Percentiles rank a stretch among this genome's conserved stretches.
phyloP scores from a whole-genome alignment of 2,797 vertebrate genomes.

The Helarctos malayanus region DNA sequence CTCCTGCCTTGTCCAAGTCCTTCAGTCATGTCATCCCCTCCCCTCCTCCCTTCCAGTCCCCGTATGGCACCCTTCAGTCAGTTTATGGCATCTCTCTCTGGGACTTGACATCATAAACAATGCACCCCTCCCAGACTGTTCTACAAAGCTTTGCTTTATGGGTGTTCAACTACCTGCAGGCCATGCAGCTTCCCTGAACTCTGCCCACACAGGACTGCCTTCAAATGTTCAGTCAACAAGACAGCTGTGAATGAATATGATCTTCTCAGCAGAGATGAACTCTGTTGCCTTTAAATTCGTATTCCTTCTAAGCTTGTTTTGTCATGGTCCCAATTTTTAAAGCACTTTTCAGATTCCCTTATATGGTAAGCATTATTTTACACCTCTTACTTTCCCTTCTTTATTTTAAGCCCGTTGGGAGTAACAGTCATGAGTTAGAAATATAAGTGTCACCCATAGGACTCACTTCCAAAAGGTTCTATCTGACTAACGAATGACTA shows the following conservation, averaged over 20 bases:
- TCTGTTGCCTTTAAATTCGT: neutral
- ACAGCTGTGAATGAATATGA: rapidly evolving
- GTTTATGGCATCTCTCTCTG: neutral
- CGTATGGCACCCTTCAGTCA: rapidly evolving
- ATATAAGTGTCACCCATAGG: neutral
- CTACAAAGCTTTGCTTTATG: neutral
- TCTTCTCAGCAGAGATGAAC: neutral
- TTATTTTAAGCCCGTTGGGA: neutral
- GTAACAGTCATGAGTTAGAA: neutral
- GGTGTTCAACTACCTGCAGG: neutral
- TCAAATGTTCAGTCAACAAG: neutral
- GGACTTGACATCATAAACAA: neutral
- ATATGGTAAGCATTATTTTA: neutral
- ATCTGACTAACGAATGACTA: neutral
- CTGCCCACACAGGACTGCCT: rapidly evolving
- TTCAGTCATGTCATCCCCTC: neutral
- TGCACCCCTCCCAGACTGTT: neutral
- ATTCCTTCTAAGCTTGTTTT: neutral
- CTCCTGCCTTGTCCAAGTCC: neutral
- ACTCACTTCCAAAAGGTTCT: neutral
- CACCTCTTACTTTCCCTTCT: neutral
- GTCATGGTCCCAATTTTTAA: neutral
- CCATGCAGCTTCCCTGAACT: neutral
- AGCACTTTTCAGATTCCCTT: neutral
- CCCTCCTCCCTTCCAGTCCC: too few species aligned